Evolutionary conservation across 2,113 vertebrate genomes (phyloP), one percentile per base, ranked within the genome.

Genomic region (Otolemur garnettii): DNA sequence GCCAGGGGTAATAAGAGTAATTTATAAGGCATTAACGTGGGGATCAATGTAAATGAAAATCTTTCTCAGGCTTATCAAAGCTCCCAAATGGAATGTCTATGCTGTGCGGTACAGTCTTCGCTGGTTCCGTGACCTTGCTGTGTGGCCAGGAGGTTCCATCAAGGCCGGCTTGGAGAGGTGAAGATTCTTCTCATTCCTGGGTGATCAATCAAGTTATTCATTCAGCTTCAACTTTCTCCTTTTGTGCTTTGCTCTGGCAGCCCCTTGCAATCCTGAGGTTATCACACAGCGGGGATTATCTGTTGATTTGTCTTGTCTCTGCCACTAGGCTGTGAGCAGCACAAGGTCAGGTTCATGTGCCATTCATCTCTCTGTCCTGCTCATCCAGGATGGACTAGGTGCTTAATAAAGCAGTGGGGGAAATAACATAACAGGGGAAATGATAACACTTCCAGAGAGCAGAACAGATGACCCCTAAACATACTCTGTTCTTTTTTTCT

Each of bases 101-200:
- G 55, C 60, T 4, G 17, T 74, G 66, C 75, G 62, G 87, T 12
- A n/a, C 22, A 4, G 19, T 14, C 35, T 17, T 22, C 30, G 22
- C 87, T 55, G 55, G 55, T 42, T 83, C 57, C 66, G 11, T 0
- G 60, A 21, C 90, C 69, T 59, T 53, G 85, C 69, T 50, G 33
- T 45, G 64, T 45, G 64, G 53, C 81, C 80, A 53, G 26, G 57
- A 71, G 85, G 42, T 59, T 74, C 75, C 4, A 84, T 15, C 11
- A 4, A 4, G 60, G 35, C 78, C n/a, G 68, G 28, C 62, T 35
- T 5, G n/a, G 14, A 91, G 93, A 38, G 11, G 71, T 38, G 71
- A 78, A 96, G 62, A 88, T 35, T 71, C 93, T 72, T 35, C 50
- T 78, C 92, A 45, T 81, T 93, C 71, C 75, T 30, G 22, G 17